These are phyloP conservation scores for Drosophila aff. DNA, from an alignment of 1,140 invertebrate genomes.

Conservation along the genomic window DNA sequence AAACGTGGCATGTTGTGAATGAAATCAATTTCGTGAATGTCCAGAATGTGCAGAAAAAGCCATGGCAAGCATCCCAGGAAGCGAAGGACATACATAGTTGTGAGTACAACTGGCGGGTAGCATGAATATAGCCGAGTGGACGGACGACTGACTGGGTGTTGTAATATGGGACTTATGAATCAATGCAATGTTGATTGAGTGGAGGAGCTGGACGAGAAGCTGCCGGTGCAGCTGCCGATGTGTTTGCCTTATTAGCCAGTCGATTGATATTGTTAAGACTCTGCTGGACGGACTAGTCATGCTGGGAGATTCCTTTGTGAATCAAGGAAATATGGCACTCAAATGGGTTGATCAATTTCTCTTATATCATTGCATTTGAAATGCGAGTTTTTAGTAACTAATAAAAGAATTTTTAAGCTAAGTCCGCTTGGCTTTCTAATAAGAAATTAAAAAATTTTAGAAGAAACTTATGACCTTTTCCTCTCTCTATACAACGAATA, in stretches of 20 bases:
- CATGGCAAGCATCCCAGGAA: slow-evolving; percentile 46
- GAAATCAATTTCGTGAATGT: slow-evolving; percentile 83
- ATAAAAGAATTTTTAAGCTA: too few species aligned
- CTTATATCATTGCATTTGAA: background rate
- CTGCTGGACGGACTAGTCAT: slow-evolving; percentile 9
- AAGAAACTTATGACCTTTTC: too few species aligned
- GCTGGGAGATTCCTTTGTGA: slow-evolving; percentile 14
- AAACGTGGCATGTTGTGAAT: slow-evolving; percentile 84
- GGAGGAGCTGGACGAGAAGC: background rate
- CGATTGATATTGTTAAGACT: slow-evolving; percentile 19
- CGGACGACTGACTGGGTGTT: slow-evolving; percentile 34
- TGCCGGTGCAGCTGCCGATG: slow-evolving; percentile 28
- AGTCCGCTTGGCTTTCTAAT: too few species aligned
- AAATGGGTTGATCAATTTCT: background rate
- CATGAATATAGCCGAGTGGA: slow-evolving; percentile 33
- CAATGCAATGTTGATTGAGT: slow-evolving; percentile 60
- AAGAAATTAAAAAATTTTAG: too few species aligned
- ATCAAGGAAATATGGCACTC: background rate
- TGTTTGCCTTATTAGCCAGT: slow-evolving; percentile 44
- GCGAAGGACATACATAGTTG: slow-evolving; percentile 34
- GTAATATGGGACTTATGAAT: slow-evolving; percentile 57
- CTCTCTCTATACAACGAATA: background rate
- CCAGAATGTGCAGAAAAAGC: slow-evolving; percentile 68
- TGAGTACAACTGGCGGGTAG: slow-evolving; percentile 5
- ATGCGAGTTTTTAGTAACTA: too few species aligned